phyloP scores from a whole-genome alignment of 1,140 invertebrate species.

The Drosophila nebulosa region DNA sequence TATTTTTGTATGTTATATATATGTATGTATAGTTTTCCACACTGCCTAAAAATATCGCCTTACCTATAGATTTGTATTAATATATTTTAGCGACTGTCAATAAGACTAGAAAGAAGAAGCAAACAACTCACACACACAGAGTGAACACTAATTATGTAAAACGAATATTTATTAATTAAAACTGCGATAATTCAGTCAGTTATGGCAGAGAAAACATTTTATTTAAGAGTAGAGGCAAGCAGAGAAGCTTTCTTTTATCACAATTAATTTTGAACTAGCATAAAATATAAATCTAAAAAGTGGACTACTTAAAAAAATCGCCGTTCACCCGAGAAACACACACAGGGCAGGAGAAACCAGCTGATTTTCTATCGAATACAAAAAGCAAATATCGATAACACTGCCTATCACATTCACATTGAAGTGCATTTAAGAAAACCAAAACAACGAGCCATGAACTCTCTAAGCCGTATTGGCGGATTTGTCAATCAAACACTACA shows the following conservation, averaged over 20 bases:
- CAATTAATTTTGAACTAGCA: neutral
- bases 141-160: constrained; percentile 56
- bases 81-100: constrained; percentile 3
- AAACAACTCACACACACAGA: neutral
- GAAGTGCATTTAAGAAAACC: neutral
- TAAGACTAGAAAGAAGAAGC: constrained; percentile 32
- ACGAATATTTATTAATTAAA: constrained; percentile 53
- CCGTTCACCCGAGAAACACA: neutral
- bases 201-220: neutral
- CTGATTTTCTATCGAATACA: neutral
- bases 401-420: neutral
- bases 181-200: neutral
- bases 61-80: neutral
- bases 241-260: neutral
- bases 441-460: constrained; percentile 52
- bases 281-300: neutral
- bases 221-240: neutral
- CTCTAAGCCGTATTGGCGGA: constrained; percentile 47
- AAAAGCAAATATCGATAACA: constrained; percentile 17
- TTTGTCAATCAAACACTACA: constrained; percentile 66
- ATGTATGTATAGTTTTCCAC: neutral
- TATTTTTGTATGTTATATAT: neutral
- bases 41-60: neutral
- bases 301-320: neutral
- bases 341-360: neutral